These are phyloP conservation scores for Theocolax elegans DNA, from an alignment of 1,140 invertebrate species.

Conservation along the genomic window DNA sequence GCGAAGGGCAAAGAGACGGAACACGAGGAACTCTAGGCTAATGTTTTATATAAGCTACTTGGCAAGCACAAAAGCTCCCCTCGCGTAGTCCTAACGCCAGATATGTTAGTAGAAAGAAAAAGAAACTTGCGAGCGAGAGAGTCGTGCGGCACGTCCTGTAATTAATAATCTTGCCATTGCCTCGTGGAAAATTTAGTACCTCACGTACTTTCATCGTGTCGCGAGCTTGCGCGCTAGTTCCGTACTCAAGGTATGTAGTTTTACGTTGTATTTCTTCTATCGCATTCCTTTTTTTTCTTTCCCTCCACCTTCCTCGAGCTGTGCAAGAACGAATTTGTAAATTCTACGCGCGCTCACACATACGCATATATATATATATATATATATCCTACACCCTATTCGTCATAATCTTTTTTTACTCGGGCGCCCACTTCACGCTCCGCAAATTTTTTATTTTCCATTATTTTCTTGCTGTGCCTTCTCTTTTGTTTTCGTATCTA, in stretches of 20 bases:
- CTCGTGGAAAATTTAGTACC: constrained; percentile 42
- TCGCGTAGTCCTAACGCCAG: constrained; percentile 18
- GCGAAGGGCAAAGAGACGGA: not conserved
- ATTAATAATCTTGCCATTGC: constrained; percentile 46
- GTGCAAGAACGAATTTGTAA: constrained; percentile 25
- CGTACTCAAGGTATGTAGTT: not conserved
- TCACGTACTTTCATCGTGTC: not conserved
- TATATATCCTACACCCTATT: not conserved
- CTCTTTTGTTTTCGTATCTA: constrained; percentile 11
- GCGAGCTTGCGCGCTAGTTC: too few species aligned
- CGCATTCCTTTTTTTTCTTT: not conserved
- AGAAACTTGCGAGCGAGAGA: too few species aligned
- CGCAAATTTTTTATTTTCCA: not conserved
- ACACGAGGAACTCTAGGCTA: not conserved
- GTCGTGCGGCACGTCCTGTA: constrained; percentile 28
- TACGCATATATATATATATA: too few species aligned
- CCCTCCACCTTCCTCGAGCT: not conserved
- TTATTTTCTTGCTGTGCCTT: not conserved
- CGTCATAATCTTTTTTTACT: constrained; percentile 1
- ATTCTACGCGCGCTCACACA: constrained; percentile 17
- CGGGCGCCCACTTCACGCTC: not conserved
- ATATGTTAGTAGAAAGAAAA: not conserved
- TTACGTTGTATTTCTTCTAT: constrained; percentile 13
- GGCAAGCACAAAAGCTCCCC: constrained; percentile 46
- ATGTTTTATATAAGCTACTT: constrained; percentile 50